A percentile compares a stretch with the other conserved stretches of the same genome.
Evolutionary conservation across 2,797 vertebrate species (phyloP).

Genomic region (Cichlasoma orientale): DNA sequence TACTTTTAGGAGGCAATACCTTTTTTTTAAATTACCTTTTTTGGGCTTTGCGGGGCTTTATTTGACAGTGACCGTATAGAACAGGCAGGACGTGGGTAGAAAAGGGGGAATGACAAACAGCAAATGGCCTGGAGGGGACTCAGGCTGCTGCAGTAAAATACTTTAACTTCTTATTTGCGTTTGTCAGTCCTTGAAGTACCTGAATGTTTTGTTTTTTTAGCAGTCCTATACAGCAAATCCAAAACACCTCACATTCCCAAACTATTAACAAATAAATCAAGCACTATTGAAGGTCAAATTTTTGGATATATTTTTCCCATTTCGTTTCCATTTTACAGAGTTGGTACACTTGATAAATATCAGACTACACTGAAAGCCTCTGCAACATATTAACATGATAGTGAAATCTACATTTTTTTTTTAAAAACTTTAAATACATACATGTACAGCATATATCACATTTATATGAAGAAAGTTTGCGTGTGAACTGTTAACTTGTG

Average conservation of each 20-base stretch:
- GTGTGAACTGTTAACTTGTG: conserved; percentile 1
- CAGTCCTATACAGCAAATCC: neutral
- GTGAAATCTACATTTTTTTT: conserved; percentile 44
- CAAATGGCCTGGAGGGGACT: neutral
- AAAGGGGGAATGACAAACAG: neutral
- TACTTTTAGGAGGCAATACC: neutral
- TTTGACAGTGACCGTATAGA: neutral
- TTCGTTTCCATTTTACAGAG: conserved; percentile 42
- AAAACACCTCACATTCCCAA: neutral
- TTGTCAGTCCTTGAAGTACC: neutral
- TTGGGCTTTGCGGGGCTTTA: neutral
- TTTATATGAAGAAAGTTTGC: conserved; percentile 36
- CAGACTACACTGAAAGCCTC: conserved; percentile 47
- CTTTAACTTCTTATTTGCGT: neutral
- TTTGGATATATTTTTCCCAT: conserved; percentile 37
- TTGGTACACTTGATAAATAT: conserved; percentile 45
- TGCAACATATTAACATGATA: conserved; percentile 34
- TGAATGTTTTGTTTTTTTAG: neutral
- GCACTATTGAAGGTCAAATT: conserved; percentile 6
- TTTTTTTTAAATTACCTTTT: neutral
- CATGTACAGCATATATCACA: conserved; percentile 56
- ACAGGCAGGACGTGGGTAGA: neutral
- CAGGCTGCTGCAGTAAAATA: neutral
- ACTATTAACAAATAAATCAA: conserved; percentile 14
- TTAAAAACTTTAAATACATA: conserved; percentile 37